Percentiles rank a stretch among this genome's conserved stretches.
These are phyloP conservation scores for Hypanus sabinus DNA, from an alignment of 2,113 vertebrate species.

Conservation along the genomic window DNA sequence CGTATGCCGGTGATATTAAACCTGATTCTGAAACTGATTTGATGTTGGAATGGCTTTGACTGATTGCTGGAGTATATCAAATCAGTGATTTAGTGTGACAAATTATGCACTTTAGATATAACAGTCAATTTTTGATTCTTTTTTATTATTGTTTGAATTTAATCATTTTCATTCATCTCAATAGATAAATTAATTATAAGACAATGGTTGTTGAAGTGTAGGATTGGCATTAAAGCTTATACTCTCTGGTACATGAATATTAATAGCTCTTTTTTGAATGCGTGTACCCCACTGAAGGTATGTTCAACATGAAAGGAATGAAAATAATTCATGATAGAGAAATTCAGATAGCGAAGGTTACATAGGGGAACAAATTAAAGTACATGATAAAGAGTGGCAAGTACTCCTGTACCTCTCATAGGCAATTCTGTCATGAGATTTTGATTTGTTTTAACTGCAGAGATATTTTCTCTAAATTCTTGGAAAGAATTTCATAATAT, in stretches of 20 bases:
- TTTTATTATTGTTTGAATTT: background rate
- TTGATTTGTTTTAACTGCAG: background rate
- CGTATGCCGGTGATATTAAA: no score
- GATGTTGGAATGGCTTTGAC: no score
- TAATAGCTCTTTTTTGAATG: background rate
- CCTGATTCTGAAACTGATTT: no score
- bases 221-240: background rate
- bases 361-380: background rate
- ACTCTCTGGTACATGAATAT: background rate
- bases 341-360: background rate
- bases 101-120: background rate
- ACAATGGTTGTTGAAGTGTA: background rate
- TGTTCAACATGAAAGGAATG: background rate
- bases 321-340: background rate
- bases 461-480: background rate
- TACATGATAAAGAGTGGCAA: background rate
- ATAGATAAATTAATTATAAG: background rate
- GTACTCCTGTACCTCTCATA: background rate
- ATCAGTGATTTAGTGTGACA: background rate
- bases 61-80: no score
- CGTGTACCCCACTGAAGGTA: background rate
- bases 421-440: background rate
- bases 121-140: background rate
- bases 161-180: background rate
- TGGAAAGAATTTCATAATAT: background rate